These are phyloP conservation scores for Syrmaticus mikado DNA, from an alignment of 2,113 vertebrate species.

Conservation along the genomic window DNA sequence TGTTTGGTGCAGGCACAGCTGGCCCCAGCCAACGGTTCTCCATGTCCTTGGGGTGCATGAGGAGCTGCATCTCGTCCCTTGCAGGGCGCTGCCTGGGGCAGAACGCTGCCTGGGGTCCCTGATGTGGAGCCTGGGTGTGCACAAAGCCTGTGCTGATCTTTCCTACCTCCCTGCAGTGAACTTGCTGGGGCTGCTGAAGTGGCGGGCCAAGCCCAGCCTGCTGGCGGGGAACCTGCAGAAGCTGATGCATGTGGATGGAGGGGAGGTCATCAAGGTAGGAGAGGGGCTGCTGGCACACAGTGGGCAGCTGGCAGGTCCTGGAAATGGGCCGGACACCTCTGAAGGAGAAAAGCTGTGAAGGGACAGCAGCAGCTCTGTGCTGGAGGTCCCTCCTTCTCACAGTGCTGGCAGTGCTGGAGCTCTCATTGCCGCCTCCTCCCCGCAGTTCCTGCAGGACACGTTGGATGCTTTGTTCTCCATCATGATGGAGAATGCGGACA, in stretches of 20 bases:
- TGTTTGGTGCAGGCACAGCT: background rate
- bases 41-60: background rate
- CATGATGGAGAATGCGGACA: constrained; percentile 89
- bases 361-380: background rate
- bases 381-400: background rate
- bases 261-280: constrained; percentile 73
- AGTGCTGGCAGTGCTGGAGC: fast-evolving
- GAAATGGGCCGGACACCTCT: too few relatives aligned
- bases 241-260: constrained; percentile 72
- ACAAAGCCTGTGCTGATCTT: background rate
- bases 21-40: background rate
- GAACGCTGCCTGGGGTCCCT: too few relatives aligned
- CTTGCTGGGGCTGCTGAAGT: constrained; percentile 71
- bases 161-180: constrained; percentile 17
- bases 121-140: background rate
- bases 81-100: background rate
- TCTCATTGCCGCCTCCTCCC: background rate
- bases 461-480: constrained; percentile 89
- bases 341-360: background rate
- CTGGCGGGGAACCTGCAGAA: constrained; percentile 65
- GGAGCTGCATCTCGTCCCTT: background rate
- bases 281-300: background rate
- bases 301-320: background rate
- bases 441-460: constrained; percentile 88
- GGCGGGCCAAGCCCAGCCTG: constrained; percentile 67